Base-by-base conservation (phyloP, 2,888 invertebrate species). In the Chaitophorus viminalis region DNA sequence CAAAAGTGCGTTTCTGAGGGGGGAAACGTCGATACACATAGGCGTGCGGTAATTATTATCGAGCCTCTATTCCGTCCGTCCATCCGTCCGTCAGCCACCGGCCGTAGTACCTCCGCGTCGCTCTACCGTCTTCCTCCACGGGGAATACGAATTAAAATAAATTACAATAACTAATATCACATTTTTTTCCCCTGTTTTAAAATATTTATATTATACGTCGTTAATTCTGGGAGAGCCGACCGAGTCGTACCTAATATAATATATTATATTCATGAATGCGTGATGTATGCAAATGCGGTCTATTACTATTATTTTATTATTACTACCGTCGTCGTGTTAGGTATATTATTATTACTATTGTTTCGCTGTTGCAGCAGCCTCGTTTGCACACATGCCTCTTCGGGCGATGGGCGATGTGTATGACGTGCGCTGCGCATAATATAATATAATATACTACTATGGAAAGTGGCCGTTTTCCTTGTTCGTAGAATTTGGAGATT, bases 1-100 rank as follows among this genome's bases (percentile, higher is more conserved):
- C 87, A 87, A 81, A 79, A 74, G 60, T 60, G 54, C 74, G 77
- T 25, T 77, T 72, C 78, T 39, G 54, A 54, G 46, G 74, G 85
- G n/a, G 85, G 52, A 85, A 79, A 81, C 81, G 74, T 81, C 87
- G 87, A 77, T 85, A 85, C 84, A 76, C 77, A 77, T 68, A 85
- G 76, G 68, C 84, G 74, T 36, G 77, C 77, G 84, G 84, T 77
- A 85, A 85, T 85, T 77, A 85, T 85, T 85, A 68, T 84, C 77
- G 84, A 77, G 76, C 83, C 75, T 36, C 60, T 60, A 60, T 60
- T 36, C 54, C 54, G 9, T n/a, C 14, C 54, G 9, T n/a, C 14
- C 4, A 33, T 52, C 78, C 25, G 6, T 36, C 36, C 9, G 18
- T 25, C 36, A 60, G 33, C 31, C 33, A 46, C 77, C 29, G 33